Conservation (phyloP, 2,113 vertebrate species). For the Cynoglossus semilaevis region DNA sequence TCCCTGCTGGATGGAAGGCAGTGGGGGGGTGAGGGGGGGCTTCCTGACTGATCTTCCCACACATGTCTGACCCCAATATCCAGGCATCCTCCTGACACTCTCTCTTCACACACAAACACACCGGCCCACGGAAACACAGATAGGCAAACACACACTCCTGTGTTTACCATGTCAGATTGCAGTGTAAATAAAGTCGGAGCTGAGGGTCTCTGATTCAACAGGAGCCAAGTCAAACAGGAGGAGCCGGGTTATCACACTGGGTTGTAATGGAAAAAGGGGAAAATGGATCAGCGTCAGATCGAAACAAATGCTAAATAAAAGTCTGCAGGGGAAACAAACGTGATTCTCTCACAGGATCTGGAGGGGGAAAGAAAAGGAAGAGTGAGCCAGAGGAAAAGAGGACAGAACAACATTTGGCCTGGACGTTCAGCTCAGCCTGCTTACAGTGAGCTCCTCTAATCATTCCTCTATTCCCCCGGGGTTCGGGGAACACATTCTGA, state of each 20-base stretch:
- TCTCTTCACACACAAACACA: slow-evolving; percentile 46
- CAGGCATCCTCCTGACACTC: slow-evolving; percentile 63
- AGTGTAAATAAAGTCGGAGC: slow-evolving; percentile 64
- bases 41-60: slow-evolving; percentile 68
- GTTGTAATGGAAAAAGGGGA: slow-evolving; percentile 34
- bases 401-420: slow-evolving; percentile 46
- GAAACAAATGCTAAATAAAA: slow-evolving; percentile 43
- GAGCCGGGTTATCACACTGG: slow-evolving; percentile 50
- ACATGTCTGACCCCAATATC: slow-evolving; percentile 66
- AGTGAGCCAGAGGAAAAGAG: slow-evolving; percentile 1
- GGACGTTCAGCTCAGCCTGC: slow-evolving; percentile 42
- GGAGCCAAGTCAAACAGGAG: slow-evolving; percentile 74
- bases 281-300: slow-evolving; percentile 46
- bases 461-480: slow-evolving; percentile 47
- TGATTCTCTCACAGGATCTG: slow-evolving; percentile 12
- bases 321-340: slow-evolving; percentile 44
- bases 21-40: slow-evolving; percentile 50
- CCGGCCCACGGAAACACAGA: slow-evolving; percentile 38
- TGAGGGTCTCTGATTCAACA: slow-evolving; percentile 61
- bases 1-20: slow-evolving; percentile 51
- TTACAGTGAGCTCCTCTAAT: slow-evolving; percentile 40
- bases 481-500: slow-evolving; percentile 55
- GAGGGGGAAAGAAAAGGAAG: slow-evolving; percentile 6
- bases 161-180: slow-evolving; percentile 68
- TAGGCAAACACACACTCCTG: slow-evolving; percentile 49